These are phyloP conservation scores for Rhynchonycteris naso DNA, from an alignment of 2,797 vertebrate genomes.

Conservation along the genomic window DNA sequence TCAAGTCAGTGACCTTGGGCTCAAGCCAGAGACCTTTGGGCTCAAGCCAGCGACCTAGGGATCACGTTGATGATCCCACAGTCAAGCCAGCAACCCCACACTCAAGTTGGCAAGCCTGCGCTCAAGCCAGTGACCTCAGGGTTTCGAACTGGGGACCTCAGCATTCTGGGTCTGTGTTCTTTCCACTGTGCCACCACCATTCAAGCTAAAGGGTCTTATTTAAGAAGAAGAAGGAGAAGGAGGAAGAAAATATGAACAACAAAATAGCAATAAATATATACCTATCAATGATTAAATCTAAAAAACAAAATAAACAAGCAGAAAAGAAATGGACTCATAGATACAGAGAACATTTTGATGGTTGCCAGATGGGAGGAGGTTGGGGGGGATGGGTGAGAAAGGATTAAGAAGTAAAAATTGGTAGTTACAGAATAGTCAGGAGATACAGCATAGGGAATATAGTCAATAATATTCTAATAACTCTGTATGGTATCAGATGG, in stretches of 20 bases:
- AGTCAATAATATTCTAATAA: not conserved
- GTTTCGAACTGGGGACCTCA: no score
- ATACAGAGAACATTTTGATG: not conserved
- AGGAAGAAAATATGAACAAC: not conserved
- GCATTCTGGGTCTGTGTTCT: no score
- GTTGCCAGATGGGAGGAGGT: not conserved
- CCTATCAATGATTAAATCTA: not conserved
- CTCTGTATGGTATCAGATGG: not conserved
- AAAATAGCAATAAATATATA: not conserved
- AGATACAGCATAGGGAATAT: not conserved
- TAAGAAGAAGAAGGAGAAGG: not conserved
- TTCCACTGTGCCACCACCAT: no score
- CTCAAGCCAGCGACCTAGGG: no score
- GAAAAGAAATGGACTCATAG: not conserved
- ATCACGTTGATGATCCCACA: no score
- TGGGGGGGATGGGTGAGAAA: not conserved
- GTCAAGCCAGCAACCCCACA: no score
- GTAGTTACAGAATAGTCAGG: not conserved
- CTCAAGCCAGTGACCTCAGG: no score
- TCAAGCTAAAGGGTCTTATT: not conserved
- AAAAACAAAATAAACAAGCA: not conserved
- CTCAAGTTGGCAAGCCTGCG: no score
- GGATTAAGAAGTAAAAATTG: not conserved
- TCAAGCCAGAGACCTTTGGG: no score
- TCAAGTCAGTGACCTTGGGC: no score